Percentiles rank a stretch among this genome's conserved stretches.
phyloP scores from a whole-genome alignment of 2,888 invertebrate genomes.

The Microctonus aethiopoides region DNA sequence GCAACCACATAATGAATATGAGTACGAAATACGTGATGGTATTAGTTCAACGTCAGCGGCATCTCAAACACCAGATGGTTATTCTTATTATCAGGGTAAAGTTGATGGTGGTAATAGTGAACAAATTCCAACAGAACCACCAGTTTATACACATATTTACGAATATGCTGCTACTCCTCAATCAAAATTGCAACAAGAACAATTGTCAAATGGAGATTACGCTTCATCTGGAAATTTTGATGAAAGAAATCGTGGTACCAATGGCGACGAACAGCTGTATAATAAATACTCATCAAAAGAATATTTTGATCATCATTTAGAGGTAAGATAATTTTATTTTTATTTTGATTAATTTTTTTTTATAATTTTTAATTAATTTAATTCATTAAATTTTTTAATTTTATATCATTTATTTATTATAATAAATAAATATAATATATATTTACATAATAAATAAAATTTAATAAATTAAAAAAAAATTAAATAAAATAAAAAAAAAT shows the following conservation, averaged over 20 bases:
- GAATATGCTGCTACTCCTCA: constrained; percentile 31
- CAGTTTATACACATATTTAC: constrained; percentile 31
- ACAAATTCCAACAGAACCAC: constrained; percentile 28
- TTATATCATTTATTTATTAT: too few species aligned
- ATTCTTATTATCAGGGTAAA: constrained; percentile 50
- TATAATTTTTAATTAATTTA: too few species aligned
- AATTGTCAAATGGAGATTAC: constrained; percentile 7
- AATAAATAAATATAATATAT: too few species aligned
- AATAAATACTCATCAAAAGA: constrained; percentile 21
- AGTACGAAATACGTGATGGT: constrained; percentile 50
- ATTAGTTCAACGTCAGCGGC: constrained; percentile 32
- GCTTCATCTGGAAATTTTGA: constrained; percentile 6
- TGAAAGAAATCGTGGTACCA: constrained; percentile 10
- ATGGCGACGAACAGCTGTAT: constrained; percentile 15
- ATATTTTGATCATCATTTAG: constrained; percentile 6
- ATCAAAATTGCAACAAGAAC: constrained; percentile 36
- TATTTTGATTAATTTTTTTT: neutral
- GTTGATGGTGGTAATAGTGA: constrained; percentile 39
- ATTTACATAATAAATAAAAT: too few species aligned
- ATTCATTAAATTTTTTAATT: too few species aligned
- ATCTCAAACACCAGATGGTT: constrained; percentile 48
- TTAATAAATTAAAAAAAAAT: too few species aligned
- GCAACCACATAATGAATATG: constrained; percentile 57
- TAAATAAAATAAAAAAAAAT: too few species aligned
- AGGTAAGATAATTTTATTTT: neutral